Base-by-base conservation (phyloP, 2,113 vertebrate genomes). In the Calidris pygmaea region DNA sequence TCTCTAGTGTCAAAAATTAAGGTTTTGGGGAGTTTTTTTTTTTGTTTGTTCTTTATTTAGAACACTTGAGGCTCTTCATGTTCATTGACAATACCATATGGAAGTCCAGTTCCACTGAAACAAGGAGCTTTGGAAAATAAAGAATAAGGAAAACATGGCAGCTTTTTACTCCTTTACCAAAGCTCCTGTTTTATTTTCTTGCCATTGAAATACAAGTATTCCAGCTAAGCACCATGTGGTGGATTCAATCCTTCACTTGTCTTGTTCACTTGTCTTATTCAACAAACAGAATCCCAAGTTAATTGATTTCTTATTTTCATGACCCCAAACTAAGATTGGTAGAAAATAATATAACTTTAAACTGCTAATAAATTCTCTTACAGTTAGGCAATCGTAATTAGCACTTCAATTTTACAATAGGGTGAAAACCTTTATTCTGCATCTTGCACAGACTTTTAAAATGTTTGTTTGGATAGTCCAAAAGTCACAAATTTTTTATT, bases 341-440 rank as follows among this genome's bases (percentile, higher is more conserved):
- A 87, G 50, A 85, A 80, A 68, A 63, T 17, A 73, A 6, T 60
- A 22, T 29, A 86, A 73, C 17, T 80, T 74, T 26, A 71, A 39
- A 63, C 8, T 37, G 37, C 5, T 58, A 45, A 87, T 43, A 59
- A 34, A 0, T 1, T 6, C 7, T 48, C 27, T 76, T 70, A 29
- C 41, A 48, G 5, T 41, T 21, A 67, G 27, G 10, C 3, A 5
- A 67, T n/a, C 0, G 0, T 60, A 85, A 85, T 78, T 56, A 35
- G 14, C 29, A 4, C 11, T 78, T 94, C 2, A 9, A 56, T 79
- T 94, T 77, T 67, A 9, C 48, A 87, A 14, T 63, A 74, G 16
- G 10, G 6, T 72, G 37, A 60, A 91, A 82, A 87, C 85, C 18
- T 90, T 96, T 63, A 23, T 67, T 93, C 48, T 85, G 1, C 78